These are phyloP conservation scores for Palythoa heliodiscus DNA, from an alignment of 92 coral and sea anemone genomes.

Conservation along the genomic window DNA sequence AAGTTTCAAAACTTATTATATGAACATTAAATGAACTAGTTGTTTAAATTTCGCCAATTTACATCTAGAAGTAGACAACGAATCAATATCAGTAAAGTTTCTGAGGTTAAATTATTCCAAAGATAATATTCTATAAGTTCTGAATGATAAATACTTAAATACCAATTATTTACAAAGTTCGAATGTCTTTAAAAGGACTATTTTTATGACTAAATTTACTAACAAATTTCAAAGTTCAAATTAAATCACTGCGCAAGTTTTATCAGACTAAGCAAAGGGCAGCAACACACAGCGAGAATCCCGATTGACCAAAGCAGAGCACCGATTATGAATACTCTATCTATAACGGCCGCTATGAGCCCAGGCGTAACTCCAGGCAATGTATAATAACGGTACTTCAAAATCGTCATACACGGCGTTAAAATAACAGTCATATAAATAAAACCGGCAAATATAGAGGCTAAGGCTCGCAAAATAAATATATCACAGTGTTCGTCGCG, in stretches of 20 bases:
- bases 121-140: too few species aligned
- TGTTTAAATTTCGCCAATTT: too few species aligned
- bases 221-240: background rate
- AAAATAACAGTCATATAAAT: constrained; percentile 75
- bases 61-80: too few species aligned
- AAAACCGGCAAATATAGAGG: constrained; percentile 88
- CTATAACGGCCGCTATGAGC: constrained; percentile 66
- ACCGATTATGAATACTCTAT: constrained; percentile 85
- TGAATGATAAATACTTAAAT: too few species aligned
- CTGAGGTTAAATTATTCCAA: too few species aligned
- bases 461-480: constrained; percentile 75
- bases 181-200: background rate
- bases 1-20: too few species aligned
- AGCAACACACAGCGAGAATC: constrained; percentile 74
- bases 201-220: too few species aligned
- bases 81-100: too few species aligned
- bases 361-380: constrained; percentile 85
- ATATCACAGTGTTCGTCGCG: constrained; percentile 84
- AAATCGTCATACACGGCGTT: constrained; percentile 87
- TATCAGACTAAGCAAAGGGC: constrained; percentile 81
- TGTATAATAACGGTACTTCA: constrained; percentile 80
- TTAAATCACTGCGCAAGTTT: constrained; percentile 67
- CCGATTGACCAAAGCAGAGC: constrained; percentile 80
- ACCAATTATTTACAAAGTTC: background rate
- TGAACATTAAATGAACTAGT: too few species aligned